Evolutionary conservation across 2,888 invertebrate genomes (phyloP), one percentile per base, ranked within the genome.

Genomic region (Danaus chrysippus): DNA sequence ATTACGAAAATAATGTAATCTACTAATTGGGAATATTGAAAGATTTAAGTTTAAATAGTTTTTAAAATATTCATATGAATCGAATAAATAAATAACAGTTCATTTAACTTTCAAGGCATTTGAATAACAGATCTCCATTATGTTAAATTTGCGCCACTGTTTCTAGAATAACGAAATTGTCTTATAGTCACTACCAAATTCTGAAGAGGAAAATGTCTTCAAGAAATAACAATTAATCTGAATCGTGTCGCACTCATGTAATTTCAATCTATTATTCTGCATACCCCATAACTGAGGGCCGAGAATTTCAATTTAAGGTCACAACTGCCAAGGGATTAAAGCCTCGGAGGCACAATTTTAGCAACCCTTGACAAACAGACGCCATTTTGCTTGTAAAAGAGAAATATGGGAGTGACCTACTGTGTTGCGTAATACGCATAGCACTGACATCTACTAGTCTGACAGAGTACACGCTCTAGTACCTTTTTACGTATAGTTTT

Each of bases 271-370:
- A 49, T 46, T 42, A 42, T 42, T 59, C 42, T 65, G 64, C 67
- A 68, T 49, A 49, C 17, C 49, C 49, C 49, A 49, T 49, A 49
- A 49, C 49, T 49, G 49, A 49, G 69, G 71, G 69, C 59, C 58
- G 68, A 67, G 70, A 73, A 73, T 74, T 74, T 73, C 71, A 73
- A 74, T 74, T 73, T 73, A 64, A 70, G 68, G 69, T 68, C 67
- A 64, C 62, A 63, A 66, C 65, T 64, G 67, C 67, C 59, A 61
- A 71, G 72, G 73, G 72, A 74, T 73, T 71, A 68, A 67, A 65
- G 60, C 63, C 70, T 69, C 65, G 63, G 62, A 70, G 69, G 72
- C 68, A 63, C 72, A 65, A 73, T 74, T 72, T 69, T 71, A 58
- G 63, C 60, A 66, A 67, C 69, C 72, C 72, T 73, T 68, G 66